Percentiles rank a stretch among this genome's conserved stretches.
Conservation (phyloP, 2,888 invertebrate species). For the Acanthopleura granulata region DNA sequence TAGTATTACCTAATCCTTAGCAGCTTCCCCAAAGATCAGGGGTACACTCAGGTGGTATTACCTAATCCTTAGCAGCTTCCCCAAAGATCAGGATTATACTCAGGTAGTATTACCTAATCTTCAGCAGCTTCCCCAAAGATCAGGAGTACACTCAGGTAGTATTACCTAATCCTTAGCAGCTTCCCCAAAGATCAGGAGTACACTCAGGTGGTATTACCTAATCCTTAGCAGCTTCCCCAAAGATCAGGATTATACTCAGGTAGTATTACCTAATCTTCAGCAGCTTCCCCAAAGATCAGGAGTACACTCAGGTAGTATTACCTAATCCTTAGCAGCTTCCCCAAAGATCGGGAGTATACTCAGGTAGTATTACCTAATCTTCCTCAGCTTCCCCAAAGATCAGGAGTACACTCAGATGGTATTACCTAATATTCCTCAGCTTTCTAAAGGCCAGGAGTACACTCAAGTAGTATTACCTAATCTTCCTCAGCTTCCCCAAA, state of each 20-base stretch:
- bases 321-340: slow-evolving; percentile 65
- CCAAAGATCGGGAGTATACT: slow-evolving; percentile 62
- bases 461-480: no score
- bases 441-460: slow-evolving; percentile 64
- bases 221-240: slow-evolving; percentile 63
- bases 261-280: no score
- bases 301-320: slow-evolving; percentile 63
- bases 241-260: slow-evolving; percentile 63
- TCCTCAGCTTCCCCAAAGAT: slow-evolving; percentile 61
- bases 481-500: slow-evolving; percentile 60
- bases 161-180: no score
- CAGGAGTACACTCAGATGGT: slow-evolving; percentile 63
- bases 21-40: slow-evolving; percentile 62
- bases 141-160: slow-evolving; percentile 63
- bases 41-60: slow-evolving; percentile 62
- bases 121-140: slow-evolving; percentile 61
- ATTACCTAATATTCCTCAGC: no score
- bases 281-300: slow-evolving; percentile 62
- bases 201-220: no score
- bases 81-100: slow-evolving; percentile 62
- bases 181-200: slow-evolving; percentile 63
- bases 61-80: slow-evolving; percentile 65
- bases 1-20: no score
- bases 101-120: no score
- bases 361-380: no score